A percentile compares a stretch with the other conserved stretches of the same genome.
Conservation (phyloP, 1,140 invertebrate species). For the Camponotus pennsylvanicus region DNA sequence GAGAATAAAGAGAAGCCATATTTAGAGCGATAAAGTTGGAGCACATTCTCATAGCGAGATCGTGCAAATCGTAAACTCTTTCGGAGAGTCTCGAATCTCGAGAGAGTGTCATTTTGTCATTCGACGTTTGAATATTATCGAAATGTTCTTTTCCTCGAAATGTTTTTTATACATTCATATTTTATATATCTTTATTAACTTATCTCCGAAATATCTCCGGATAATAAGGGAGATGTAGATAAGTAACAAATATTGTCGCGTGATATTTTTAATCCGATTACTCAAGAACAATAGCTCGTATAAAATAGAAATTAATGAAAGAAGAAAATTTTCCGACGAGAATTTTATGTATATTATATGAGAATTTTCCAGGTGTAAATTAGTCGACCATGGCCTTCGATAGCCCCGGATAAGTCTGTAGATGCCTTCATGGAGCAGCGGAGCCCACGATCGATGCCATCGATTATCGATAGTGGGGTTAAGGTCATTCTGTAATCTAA, state of each 20-base stretch:
- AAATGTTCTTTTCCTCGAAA: background rate
- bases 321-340: background rate
- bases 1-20: background rate
- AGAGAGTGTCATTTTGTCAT: background rate
- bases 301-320: background rate
- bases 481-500: conserved; percentile 67
- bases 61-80: background rate
- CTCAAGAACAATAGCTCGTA: background rate
- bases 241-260: background rate
- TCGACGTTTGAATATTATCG: background rate
- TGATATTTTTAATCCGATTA: background rate
- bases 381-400: conserved; percentile 77
- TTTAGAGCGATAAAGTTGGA: background rate
- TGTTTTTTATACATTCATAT: background rate
- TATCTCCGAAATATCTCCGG: background rate
- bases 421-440: conserved; percentile 71
- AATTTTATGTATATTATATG: conserved; percentile 25
- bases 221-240: too few species aligned
- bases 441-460: conserved; percentile 78
- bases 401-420: conserved; percentile 69
- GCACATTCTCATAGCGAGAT: too few species aligned
- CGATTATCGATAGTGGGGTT: conserved; percentile 77
- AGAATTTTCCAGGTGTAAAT: conserved; percentile 52
- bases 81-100: background rate
- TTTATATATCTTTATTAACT: background rate